Evolutionary conservation across 2,797 vertebrate species (phyloP), one percentile per base, ranked within the genome.

Genomic region (Xyrichtys novacula): DNA sequence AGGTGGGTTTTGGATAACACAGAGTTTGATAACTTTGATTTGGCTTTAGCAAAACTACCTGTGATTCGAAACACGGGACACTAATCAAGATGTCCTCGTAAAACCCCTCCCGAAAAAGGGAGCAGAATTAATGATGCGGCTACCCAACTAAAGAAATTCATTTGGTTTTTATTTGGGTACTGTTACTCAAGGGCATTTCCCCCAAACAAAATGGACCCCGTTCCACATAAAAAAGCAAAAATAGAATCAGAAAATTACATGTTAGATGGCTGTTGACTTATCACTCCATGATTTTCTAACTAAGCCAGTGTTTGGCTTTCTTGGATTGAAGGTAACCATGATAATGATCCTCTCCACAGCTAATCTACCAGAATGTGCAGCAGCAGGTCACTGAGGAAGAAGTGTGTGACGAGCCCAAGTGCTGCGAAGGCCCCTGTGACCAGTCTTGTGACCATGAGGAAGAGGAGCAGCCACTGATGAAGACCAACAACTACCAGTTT

Each of bases 401-500:
- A 5, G 92, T 89, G 62, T 93, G 95, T 0, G 94, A 92, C 6
- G 60, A 83, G 72, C 55, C 85, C 43, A 92, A 88, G 80, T 76
- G 68, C 78, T 85, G 77, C 7, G 78, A 95, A 9, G 91, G 93
- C 47, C 90, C 94, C 0, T 94, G 89, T n/a, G 95, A 96, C 78
- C 94, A 86, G 86, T 94, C 95, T 90, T 97, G 95, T 6, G 96
- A 97, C 77, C 92, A 94, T 57, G 94, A 92, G 66, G 95, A 96
- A 60, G 90, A 90, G 0, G 90, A 93, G 72, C 94, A 96, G 85
- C 95, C 94, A 11, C 93, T 97, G 81, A 94, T 97, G 89, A 98
- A 96, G 80, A 92, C 96, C 83, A 99, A 98, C 89, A 98, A 97
- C 92, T 99, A 98, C 52, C 96, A 98, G 94, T 97, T 98, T 89